A percentile compares a stretch with the other conserved stretches of the same genome.
phyloP scores from a whole-genome alignment of 1,140 invertebrate species.

The Wasmannia auropunctata region DNA sequence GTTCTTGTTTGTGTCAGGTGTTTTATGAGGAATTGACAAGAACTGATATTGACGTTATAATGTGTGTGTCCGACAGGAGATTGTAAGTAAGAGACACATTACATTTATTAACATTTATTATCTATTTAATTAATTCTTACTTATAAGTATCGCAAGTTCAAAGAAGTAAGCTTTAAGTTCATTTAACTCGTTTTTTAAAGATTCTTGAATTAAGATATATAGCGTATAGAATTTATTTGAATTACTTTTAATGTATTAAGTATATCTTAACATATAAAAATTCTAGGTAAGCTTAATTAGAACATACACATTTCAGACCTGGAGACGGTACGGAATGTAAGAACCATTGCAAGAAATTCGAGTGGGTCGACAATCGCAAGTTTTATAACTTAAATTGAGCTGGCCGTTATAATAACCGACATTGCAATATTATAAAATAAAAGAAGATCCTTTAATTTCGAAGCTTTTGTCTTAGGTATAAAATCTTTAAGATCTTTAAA shows the following conservation, averaged over 20 bases:
- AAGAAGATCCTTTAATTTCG: too few species aligned
- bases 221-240: not conserved
- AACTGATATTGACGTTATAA: too few species aligned
- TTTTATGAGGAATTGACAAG: too few species aligned
- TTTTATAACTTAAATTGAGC: too few species aligned
- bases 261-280: not conserved
- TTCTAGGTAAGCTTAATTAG: not conserved
- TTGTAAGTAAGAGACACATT: slow-evolving; percentile 76
- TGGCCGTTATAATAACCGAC: too few species aligned
- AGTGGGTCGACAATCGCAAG: not conserved
- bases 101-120: not conserved
- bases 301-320: not conserved
- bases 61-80: slow-evolving; percentile 84
- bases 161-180: not conserved
- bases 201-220: not conserved
- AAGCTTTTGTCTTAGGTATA: not conserved
- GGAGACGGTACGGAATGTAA: not conserved
- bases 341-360: not conserved
- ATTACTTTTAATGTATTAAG: not conserved
- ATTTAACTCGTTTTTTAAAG: not conserved
- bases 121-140: not conserved
- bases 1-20: too few species aligned
- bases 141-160: not conserved
- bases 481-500: not conserved
- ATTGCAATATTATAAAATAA: too few species aligned